Evolutionary conservation across 2,797 vertebrate genomes (phyloP).

Genomic region (Parotocinclus haroldoi): DNA sequence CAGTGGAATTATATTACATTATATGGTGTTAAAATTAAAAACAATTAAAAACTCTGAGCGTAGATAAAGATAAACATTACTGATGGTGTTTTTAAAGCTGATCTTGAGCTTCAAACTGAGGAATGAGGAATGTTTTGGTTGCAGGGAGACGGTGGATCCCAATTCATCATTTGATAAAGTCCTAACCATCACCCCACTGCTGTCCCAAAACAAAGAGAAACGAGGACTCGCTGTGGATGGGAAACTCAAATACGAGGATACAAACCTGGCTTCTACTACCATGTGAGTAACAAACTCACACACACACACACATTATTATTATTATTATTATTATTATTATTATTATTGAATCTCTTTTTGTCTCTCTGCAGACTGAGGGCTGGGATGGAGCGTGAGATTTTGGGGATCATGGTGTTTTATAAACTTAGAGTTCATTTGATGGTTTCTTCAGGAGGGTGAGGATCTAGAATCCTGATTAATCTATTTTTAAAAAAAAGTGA

Average conservation of each 20-base stretch:
- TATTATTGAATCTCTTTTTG: background rate
- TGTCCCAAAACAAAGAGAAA: constrained; percentile 78
- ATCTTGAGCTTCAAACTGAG: no score
- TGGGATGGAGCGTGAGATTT: constrained; percentile 79
- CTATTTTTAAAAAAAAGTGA: no score
- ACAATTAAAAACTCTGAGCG: no score
- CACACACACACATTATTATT: constrained; percentile 1
- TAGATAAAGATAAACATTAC: no score
- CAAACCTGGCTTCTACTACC: constrained; percentile 85
- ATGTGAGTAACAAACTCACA: constrained; percentile 65
- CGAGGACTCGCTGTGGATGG: constrained; percentile 82
- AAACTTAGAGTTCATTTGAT: constrained; percentile 87
- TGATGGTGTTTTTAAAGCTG: no score
- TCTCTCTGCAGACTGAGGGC: constrained; percentile 66
- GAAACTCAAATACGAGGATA: constrained; percentile 85
- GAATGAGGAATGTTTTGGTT: background rate
- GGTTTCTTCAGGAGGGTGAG: constrained; percentile 85
- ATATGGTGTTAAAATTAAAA: no score
- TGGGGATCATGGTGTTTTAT: constrained; percentile 91
- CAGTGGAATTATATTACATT: no score
- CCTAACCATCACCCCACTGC: constrained; percentile 65
- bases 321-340: background rate
- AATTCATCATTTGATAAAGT: constrained; percentile 55
- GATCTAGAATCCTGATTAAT: background rate
- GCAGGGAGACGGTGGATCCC: constrained; percentile 69